Percentiles rank a stretch among this genome's conserved stretches.
Evolutionary conservation across 2,113 vertebrate genomes (phyloP).

Genomic region (Scomber scombrus): DNA sequence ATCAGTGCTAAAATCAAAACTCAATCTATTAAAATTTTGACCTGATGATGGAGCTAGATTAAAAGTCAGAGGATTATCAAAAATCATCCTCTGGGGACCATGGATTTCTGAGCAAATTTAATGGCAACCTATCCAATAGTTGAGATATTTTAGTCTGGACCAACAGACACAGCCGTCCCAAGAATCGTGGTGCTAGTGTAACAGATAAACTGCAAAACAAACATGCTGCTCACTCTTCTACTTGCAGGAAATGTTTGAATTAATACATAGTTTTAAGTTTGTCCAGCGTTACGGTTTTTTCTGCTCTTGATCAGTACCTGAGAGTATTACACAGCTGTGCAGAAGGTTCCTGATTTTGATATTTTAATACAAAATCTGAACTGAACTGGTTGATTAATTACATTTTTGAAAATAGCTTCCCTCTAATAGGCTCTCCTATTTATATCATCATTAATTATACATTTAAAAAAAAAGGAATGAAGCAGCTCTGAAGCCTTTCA

Average conservation of each 20-base stretch:
- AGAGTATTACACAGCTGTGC: neutral
- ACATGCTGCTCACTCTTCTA: neutral
- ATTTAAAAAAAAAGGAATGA: constrained; percentile 8
- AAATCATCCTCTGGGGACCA: too few relatives aligned
- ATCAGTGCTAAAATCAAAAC: too few relatives aligned
- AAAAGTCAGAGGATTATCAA: too few relatives aligned
- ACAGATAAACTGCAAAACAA: too few relatives aligned
- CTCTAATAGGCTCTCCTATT: neutral
- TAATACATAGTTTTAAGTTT: neutral
- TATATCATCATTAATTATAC: constrained; percentile 40
- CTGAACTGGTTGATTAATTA: neutral
- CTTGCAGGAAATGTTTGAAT: neutral
- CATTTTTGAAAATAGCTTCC: neutral
- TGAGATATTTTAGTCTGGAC: neutral
- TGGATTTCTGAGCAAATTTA: neutral
- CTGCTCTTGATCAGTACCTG: too few relatives aligned
- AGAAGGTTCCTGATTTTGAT: neutral
- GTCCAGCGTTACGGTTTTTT: too few relatives aligned
- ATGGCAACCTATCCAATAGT: neutral
- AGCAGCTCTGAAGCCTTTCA: constrained; percentile 12
- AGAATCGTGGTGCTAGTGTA: too few relatives aligned
- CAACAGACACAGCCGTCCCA: too few relatives aligned
- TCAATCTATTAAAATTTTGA: too few relatives aligned
- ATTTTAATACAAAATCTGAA: neutral
- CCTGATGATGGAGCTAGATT: too few relatives aligned